These are phyloP conservation scores for Meloe dianella DNA, from an alignment of 2,888 invertebrate species.

Conservation along the genomic window DNA sequence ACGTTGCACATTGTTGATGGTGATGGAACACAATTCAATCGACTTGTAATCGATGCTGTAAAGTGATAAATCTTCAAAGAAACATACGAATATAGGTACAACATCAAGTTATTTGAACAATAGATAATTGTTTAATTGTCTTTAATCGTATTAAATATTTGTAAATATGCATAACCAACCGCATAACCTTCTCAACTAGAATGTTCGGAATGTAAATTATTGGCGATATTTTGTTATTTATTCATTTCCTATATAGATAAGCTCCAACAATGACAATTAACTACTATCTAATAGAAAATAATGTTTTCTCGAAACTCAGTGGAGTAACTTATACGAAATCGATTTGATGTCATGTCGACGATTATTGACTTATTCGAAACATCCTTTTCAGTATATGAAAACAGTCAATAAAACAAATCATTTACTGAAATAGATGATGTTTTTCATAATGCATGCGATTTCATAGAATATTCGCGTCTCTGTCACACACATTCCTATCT, in stretches of 20 bases:
- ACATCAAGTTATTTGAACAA: background rate
- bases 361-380: constrained; percentile 6
- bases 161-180: constrained; percentile 30
- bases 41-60: background rate
- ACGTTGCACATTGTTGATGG: background rate
- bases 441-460: constrained; percentile 4
- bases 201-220: constrained; percentile 29
- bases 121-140: background rate
- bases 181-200: constrained; percentile 24
- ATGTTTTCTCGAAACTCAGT: background rate
- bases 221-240: constrained; percentile 30
- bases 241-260: constrained; percentile 23
- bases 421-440: constrained; percentile 5
- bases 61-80: background rate
- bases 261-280: background rate
- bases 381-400: background rate
- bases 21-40: background rate
- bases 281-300: background rate
- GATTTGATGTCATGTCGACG: background rate
- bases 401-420: constrained; percentile 7
- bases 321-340: background rate
- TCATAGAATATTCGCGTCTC: background rate
- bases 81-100: too few species aligned
- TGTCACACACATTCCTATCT: background rate
- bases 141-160: background rate